Evolutionary conservation across 2,888 invertebrate genomes (phyloP).

Genomic region (Himalopsyche tibetana): DNA sequence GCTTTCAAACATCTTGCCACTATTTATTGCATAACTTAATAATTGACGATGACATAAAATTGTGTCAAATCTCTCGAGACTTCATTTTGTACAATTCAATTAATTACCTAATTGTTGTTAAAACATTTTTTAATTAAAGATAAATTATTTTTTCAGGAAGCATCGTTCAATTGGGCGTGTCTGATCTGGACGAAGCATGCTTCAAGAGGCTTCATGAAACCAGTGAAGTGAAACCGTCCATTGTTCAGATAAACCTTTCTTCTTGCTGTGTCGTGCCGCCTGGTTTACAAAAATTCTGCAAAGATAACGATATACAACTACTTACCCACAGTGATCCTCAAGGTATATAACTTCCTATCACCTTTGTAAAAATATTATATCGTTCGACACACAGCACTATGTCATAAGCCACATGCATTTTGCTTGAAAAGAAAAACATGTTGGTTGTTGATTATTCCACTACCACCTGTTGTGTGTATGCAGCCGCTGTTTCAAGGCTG

Average conservation of each 20-base stretch:
- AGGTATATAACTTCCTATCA: constrained; percentile 75
- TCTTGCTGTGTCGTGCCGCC: constrained; percentile 97
- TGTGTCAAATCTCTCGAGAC: too few relatives aligned
- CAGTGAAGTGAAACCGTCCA: constrained; percentile 88
- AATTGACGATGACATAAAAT: too few relatives aligned
- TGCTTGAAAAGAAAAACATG: too few relatives aligned
- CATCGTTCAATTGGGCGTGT: constrained; percentile 87
- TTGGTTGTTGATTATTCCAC: too few relatives aligned
- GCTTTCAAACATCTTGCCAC: too few relatives aligned
- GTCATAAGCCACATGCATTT: background rate
- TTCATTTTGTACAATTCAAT: background rate
- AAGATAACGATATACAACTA: constrained; percentile 92
- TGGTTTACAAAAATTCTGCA: constrained; percentile 91
- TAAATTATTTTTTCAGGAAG: constrained; percentile 69
- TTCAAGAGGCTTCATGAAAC: constrained; percentile 86
- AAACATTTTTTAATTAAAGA: constrained; percentile 19
- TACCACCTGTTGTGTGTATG: too few relatives aligned
- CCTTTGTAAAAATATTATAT: background rate
- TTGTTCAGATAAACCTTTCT: constrained; percentile 94
- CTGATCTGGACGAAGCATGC: constrained; percentile 90
- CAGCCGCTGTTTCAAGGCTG: too few relatives aligned
- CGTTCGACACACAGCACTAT: background rate
- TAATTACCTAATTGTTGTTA: background rate
- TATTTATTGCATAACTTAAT: too few relatives aligned
- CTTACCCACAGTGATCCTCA: constrained; percentile 96